phyloP scores from a whole-genome alignment of 2,797 vertebrate species.

The Thalassophryne amazonica region DNA sequence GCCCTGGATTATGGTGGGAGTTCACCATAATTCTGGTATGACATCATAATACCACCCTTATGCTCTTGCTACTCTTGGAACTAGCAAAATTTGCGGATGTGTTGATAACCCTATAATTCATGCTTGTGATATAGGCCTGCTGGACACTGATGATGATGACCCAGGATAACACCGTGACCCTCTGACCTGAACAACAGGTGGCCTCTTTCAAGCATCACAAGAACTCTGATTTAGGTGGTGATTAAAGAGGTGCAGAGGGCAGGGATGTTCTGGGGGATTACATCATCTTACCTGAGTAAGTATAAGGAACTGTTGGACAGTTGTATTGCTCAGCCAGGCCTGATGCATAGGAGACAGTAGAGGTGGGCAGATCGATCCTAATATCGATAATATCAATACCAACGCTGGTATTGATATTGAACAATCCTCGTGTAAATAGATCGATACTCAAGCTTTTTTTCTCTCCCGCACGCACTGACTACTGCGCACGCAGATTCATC shows the following conservation, averaged over 20 bases:
- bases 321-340: constrained; percentile 13
- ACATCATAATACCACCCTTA: too few relatives aligned
- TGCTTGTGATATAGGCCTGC: background rate
- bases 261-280: constrained; percentile 63
- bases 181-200: constrained; percentile 61
- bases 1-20: too few relatives aligned
- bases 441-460: too few relatives aligned
- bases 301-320: constrained; percentile 42
- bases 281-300: constrained; percentile 69
- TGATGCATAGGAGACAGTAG: constrained; percentile 35
- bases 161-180: constrained; percentile 12
- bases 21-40: too few relatives aligned
- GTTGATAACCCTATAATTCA: too few relatives aligned
- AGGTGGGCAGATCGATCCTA: too few relatives aligned
- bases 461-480: too few relatives aligned
- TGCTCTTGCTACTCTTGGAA: too few relatives aligned
- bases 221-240: constrained; percentile 55
- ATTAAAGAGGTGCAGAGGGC: constrained; percentile 66
- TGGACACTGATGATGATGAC: constrained; percentile 1
- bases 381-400: constrained; percentile 12
- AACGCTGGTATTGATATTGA: too few relatives aligned
- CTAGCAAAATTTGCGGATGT: too few relatives aligned
- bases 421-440: too few relatives aligned
- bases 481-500: too few relatives aligned
- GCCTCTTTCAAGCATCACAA: constrained; percentile 56